Evolutionary conservation across 2,888 invertebrate species (phyloP).

Genomic region (Resseliella maxima): DNA sequence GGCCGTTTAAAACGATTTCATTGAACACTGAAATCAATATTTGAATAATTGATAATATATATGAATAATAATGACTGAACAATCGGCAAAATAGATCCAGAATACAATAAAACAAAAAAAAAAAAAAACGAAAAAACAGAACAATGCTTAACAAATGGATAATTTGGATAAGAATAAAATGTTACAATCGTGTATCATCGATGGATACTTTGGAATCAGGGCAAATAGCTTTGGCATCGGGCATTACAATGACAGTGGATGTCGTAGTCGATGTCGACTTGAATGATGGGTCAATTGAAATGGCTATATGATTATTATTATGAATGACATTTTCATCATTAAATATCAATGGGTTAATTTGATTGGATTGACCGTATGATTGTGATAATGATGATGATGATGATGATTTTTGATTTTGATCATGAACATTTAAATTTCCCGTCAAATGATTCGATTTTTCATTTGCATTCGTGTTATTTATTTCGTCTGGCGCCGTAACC

Average conservation of each 20-base stretch:
- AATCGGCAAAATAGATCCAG: too few species aligned
- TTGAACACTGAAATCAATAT: too few species aligned
- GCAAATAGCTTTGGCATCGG: conserved; percentile 58
- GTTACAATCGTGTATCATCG: conserved; percentile 66
- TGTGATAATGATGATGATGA: too few species aligned
- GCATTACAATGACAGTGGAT: conserved; percentile 66
- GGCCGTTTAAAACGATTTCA: too few species aligned
- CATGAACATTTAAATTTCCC: not conserved
- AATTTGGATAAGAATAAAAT: not conserved
- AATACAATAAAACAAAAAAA: too few species aligned
- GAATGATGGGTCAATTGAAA: conserved; percentile 59
- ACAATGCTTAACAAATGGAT: not conserved
- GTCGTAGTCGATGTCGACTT: conserved; percentile 61
- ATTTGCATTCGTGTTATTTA: not conserved
- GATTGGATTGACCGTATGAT: not conserved
- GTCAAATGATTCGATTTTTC: not conserved
- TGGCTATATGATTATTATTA: not conserved
- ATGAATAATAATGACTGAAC: too few species aligned
- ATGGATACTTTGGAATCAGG: not conserved
- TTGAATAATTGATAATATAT: too few species aligned
- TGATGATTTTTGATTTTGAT: not conserved
- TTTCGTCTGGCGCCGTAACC: not conserved
- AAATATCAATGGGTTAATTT: not conserved
- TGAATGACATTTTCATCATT: not conserved
- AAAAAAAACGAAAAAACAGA: not conserved